These are phyloP conservation scores for Momotus momota DNA, from an alignment of 2,797 vertebrate genomes.

Conservation along the genomic window DNA sequence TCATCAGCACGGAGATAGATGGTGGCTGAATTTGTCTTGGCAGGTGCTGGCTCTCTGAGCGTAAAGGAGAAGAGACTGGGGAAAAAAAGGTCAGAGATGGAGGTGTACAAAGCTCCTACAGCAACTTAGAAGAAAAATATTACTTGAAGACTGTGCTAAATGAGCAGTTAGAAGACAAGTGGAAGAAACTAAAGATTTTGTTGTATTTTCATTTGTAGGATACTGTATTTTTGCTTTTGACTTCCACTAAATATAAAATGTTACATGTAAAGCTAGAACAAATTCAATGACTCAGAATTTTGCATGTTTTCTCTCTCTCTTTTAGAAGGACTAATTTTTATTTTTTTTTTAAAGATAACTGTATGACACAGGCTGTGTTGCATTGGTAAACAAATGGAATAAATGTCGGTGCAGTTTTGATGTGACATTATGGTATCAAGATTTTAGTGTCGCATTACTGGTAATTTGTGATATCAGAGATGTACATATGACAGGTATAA, in stretches of 20 bases:
- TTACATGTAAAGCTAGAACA: not conserved
- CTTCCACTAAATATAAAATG: not conserved
- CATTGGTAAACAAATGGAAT: not conserved
- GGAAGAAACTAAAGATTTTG: not conserved
- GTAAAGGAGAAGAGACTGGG: not conserved
- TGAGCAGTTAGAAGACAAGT: not conserved
- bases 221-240: not conserved
- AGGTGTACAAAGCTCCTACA: not conserved
- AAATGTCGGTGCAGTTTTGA: not conserved
- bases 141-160: not conserved
- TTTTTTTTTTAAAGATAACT: not conserved
- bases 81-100: not conserved
- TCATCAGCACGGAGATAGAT: constrained; percentile 2
- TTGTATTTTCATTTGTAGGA: not conserved
- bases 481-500: not conserved
- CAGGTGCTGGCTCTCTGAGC: not conserved
- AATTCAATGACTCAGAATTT: not conserved
- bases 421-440: not conserved
- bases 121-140: not conserved
- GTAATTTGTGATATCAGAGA: not conserved
- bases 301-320: not conserved
- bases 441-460: not conserved
- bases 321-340: no score
- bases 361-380: not conserved
- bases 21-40: constrained; percentile 11